A percentile compares a stretch with the other conserved stretches of the same genome.
Evolutionary conservation across 2,797 vertebrate genomes (phyloP).

Genomic region (Tarsius wallacei): DNA sequence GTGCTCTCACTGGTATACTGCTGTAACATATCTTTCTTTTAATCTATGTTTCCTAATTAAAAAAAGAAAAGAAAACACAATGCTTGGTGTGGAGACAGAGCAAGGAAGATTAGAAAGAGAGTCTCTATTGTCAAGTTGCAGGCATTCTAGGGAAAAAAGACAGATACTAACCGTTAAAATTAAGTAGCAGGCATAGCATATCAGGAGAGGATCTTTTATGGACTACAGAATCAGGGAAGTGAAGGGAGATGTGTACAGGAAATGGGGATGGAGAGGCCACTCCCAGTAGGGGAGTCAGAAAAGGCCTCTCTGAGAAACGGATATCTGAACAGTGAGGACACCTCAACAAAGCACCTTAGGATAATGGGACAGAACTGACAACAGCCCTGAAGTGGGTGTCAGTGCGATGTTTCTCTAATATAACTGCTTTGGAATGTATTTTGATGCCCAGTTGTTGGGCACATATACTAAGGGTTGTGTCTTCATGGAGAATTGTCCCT

Average conservation of each 20-base stretch:
- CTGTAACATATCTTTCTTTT: background rate
- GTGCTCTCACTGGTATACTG: too few species aligned
- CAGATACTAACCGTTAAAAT: background rate
- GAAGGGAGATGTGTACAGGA: background rate
- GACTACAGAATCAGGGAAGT: background rate
- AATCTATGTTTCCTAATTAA: too few species aligned
- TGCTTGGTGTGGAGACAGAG: background rate
- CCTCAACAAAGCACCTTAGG: background rate
- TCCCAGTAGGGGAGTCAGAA: background rate
- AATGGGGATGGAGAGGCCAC: background rate
- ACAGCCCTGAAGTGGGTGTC: background rate
- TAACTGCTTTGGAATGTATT: too few species aligned
- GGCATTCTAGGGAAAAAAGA: background rate
- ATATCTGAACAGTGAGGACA: background rate
- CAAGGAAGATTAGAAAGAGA: background rate
- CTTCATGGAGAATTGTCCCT: too few species aligned
- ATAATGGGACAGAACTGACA: background rate
- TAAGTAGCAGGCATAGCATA: too few species aligned
- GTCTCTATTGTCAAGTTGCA: background rate
- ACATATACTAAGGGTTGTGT: too few species aligned
- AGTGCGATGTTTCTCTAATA: background rate
- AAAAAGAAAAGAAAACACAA: background rate
- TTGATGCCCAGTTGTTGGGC: too few species aligned
- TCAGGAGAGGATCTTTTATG: background rate
- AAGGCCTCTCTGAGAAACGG: background rate